A percentile compares a stretch with the other conserved stretches of the same genome.
These are phyloP conservation scores for Heliangelus exortis DNA, from an alignment of 2,797 vertebrate species.

Conservation along the genomic window DNA sequence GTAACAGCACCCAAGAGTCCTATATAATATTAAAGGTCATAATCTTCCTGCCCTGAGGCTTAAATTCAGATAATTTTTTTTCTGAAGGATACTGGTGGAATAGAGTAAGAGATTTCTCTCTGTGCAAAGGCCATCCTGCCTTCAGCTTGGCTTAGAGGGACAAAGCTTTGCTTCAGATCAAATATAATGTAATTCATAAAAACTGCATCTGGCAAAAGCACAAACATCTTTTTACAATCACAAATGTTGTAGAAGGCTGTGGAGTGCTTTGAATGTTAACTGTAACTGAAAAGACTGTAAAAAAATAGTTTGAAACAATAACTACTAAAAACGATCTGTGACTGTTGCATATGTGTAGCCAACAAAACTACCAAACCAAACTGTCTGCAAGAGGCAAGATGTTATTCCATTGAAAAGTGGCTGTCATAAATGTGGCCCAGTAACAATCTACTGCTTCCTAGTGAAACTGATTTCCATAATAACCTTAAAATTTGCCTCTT, in stretches of 20 bases:
- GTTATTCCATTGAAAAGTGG: background rate
- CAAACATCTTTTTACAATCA: background rate
- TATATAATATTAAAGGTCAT: conserved; percentile 20
- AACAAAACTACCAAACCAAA: background rate
- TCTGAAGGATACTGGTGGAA: background rate
- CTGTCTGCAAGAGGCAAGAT: background rate
- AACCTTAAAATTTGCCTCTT: background rate
- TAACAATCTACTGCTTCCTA: background rate
- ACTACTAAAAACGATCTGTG: background rate
- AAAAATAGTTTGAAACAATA: background rate
- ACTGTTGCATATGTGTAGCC: background rate
- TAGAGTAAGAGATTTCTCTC: background rate
- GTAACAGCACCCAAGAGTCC: conserved; percentile 19
- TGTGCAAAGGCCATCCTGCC: background rate
- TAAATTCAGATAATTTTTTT: background rate
- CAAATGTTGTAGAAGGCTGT: background rate
- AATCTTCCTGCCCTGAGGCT: background rate
- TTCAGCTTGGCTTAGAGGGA: background rate
- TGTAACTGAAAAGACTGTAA: background rate
- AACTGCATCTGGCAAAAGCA: conserved; percentile 4
- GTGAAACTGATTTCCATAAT: background rate
- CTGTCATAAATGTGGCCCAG: background rate
- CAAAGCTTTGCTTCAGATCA: conserved; percentile 20
- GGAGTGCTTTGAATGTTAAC: background rate
- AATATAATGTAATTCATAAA: conserved; percentile 13